Percentiles rank a stretch among this genome's conserved stretches.
Evolutionary conservation across 2,797 vertebrate species (phyloP).

Genomic region (Eptatretus atami): DNA sequence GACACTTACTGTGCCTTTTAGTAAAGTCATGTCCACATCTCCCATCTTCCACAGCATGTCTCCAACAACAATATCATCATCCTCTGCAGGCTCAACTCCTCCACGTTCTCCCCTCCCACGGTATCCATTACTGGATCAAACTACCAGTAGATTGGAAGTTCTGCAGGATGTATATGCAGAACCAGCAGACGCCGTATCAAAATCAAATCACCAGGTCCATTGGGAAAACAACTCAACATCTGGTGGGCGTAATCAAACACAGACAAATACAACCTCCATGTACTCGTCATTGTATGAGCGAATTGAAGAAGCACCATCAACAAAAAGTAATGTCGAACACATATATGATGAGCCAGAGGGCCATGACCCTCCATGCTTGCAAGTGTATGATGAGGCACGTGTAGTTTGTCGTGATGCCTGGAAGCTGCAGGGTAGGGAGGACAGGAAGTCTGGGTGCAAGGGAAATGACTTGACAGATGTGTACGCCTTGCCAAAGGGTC

Average conservation of each 20-base stretch:
- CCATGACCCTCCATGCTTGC: no score
- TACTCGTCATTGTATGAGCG: background rate
- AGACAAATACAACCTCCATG: background rate
- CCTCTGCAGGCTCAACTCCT: conserved; percentile 1
- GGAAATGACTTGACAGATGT: no score
- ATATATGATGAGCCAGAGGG: conserved; percentile 2
- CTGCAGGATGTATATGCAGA: background rate
- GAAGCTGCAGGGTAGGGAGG: background rate
- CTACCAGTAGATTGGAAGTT: background rate
- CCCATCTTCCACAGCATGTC: background rate
- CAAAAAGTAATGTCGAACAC: background rate
- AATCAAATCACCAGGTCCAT: background rate
- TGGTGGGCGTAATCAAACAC: background rate
- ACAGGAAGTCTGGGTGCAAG: background rate
- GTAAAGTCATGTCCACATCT: no score
- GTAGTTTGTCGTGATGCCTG: background rate
- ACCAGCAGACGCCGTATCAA: background rate
- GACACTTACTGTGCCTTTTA: no score
- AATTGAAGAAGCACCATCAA: background rate
- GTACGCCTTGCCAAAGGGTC: no score
- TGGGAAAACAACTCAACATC: no score
- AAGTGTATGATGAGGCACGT: conserved; percentile 4
- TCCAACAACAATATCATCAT: conserved; percentile 4
- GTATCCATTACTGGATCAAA: background rate
- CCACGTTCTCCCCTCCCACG: conserved; percentile 4